Evolutionary conservation across 2,888 invertebrate species (phyloP).

Genomic region (Acanthosepion esculentum): DNA sequence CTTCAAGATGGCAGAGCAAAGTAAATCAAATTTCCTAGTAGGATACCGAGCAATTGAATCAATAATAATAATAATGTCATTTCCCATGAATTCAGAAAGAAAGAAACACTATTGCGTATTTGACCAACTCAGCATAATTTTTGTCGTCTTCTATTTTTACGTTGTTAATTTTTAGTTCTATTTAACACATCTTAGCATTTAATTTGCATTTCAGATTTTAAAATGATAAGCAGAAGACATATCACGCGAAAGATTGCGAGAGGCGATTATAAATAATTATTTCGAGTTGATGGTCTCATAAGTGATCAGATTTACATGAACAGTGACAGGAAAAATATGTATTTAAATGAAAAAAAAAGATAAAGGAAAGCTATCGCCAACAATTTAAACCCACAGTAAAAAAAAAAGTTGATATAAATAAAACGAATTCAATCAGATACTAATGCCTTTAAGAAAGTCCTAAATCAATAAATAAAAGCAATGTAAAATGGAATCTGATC

Average conservation of each 20-base stretch:
- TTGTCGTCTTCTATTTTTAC: no score
- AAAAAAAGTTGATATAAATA: neutral
- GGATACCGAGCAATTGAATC: no score
- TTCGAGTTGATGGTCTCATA: neutral
- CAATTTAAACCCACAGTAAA: no score
- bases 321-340: neutral
- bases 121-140: no score
- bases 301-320: neutral
- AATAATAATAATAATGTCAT: no score
- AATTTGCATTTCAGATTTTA: neutral
- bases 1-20: no score
- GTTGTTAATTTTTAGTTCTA: neutral
- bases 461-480: neutral
- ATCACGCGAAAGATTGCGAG: neutral
- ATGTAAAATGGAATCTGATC: neutral
- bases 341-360: neutral
- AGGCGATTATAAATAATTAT: neutral
- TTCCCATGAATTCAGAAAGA: no score
- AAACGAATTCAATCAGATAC: neutral
- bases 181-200: neutral
- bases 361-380: neutral
- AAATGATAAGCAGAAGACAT: neutral
- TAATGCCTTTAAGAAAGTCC: neutral
- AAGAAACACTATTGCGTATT: no score
- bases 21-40: no score